Evolutionary conservation across 2,113 vertebrate genomes (phyloP), one percentile per base, ranked within the genome.

Genomic region (Corythoichthys intestinalis): DNA sequence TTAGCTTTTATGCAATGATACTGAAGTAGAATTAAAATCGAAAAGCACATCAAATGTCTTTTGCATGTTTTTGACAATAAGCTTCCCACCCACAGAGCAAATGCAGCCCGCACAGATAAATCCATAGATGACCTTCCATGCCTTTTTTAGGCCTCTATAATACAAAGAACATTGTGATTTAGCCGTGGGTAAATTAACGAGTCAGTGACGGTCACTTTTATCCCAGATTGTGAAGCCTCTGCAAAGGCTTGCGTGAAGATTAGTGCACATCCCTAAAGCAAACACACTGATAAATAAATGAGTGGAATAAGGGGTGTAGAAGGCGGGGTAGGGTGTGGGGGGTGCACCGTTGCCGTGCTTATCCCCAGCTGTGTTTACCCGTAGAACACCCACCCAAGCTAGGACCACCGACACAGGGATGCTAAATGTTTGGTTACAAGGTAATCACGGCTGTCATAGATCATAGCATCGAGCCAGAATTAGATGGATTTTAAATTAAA

Each of bases 231-330:
- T 69, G 34, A 78, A 71, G 80, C 53, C 64, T 64, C 56, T 0
- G 46, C 69, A 67, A 64, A 82, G 82, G 83, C 83, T 62, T 47
- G 68, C 69, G 70, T 72, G 81, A 78, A 90, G 89, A 91, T 91
- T 91, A 92, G 68, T 59, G 56, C 62, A 82, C 86, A 91, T 90
- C 89, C 82, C 81, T 77, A 85, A 84, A 83, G 82, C 80, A 91
- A 92, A 92, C 88, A 92, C 66, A 49, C 75, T 72, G 72, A 83
- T 85, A 84, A 83, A 86, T 76, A 74, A 78, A 78, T 63, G 71
- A 81, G 79, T 63, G 60, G 8, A 44, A 38, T 37, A 14, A 58
- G 34, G 56, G 56, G 0, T 14, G 35, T 39, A 38, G 2, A 7
- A 44, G 41, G 9, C 9, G 41, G 38, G 15, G 75, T 28, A 28